Evolutionary conservation across 2,888 invertebrate species (phyloP), one percentile per base, ranked within the genome.

Genomic region (Caenorhabditis sinica): DNA sequence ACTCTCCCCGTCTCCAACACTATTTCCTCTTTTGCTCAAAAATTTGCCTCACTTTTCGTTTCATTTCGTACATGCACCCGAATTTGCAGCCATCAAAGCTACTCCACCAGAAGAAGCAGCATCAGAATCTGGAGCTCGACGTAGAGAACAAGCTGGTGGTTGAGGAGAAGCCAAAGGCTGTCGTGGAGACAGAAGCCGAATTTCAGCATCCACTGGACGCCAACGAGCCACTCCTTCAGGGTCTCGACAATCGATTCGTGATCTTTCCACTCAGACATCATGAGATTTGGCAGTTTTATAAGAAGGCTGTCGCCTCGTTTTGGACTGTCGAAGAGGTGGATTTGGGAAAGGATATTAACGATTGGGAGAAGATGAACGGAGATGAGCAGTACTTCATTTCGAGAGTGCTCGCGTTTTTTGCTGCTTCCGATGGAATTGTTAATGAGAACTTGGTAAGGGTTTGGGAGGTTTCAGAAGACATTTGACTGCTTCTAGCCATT

Each of bases 401-500:
- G 1, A 97, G 99, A 93, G 96, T 99, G 0, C 94, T 99, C 82
- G 99, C 99, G 4, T 99, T 99, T 94, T 99, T 99, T 93, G 99
- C 99, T 77, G 99, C 99, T 2, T 98, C 98, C 23, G 99, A 99
- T 94, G 99, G 99, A 30, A 99, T 99, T 92, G 99, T 99, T 0
- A 99, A 99, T 93, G 99, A 99, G 93, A 99, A 99, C 94, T 94
- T 99, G 56, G 97, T 94, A 74, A 90, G 85, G 40, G 40, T 40
- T 40, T 5, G 11, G n/a, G n/a, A n/a, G n/a, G n/a, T n/a, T n/a
- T n/a, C n/a, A 99, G 13, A n/a, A n/a, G n/a, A n/a, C n/a, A n/a
- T n/a, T n/a, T n/a, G n/a, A n/a, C n/a, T n/a, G n/a, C n/a, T n/a
- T n/a, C n/a, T n/a, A n/a, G 40, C 8, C 40, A 11, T 56, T 56